Percentiles rank a stretch among this genome's conserved stretches.
Conservation (phyloP, 2,888 invertebrate species). For the Hofmannophila pseudospretella region DNA sequence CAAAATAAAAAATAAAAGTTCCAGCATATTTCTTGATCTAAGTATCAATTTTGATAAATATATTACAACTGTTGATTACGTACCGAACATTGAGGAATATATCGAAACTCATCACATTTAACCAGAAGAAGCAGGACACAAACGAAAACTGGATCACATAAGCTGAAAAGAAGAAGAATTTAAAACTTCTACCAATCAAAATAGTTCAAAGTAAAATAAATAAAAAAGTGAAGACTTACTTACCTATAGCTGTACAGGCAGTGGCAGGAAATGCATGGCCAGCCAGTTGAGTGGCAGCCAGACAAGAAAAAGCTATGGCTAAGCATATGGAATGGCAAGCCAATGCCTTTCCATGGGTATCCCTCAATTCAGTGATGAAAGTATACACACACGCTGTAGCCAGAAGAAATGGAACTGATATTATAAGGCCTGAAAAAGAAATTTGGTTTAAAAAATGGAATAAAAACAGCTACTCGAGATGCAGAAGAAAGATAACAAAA, state of each 20-base stretch:
- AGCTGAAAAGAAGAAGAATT: slow-evolving; percentile 66
- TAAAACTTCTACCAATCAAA: not conserved
- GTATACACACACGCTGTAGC: slow-evolving; percentile 68
- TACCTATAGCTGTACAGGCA: slow-evolving; percentile 70
- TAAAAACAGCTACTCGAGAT: too few relatives aligned
- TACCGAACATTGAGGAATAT: slow-evolving; percentile 79
- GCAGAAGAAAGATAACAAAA: too few relatives aligned
- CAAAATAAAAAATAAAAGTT: too few relatives aligned
- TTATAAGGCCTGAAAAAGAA: slow-evolving; percentile 57
- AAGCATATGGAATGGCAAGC: slow-evolving; percentile 76
- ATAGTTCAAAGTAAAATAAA: not conserved
- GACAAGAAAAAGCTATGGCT: slow-evolving; percentile 71
- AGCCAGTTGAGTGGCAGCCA: slow-evolving; percentile 75
- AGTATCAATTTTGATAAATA: too few relatives aligned
- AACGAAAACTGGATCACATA: slow-evolving; percentile 82
- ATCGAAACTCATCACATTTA: slow-evolving; percentile 83
- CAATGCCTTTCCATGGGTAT: slow-evolving; percentile 76
- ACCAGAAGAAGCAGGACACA: slow-evolving; percentile 82
- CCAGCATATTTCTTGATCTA: too few relatives aligned
- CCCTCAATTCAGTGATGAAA: slow-evolving; percentile 71
- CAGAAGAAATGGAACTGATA: slow-evolving; percentile 73
- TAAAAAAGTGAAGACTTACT: slow-evolving; percentile 13
- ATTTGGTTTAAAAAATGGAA: slow-evolving; percentile 1
- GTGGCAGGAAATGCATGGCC: slow-evolving; percentile 63
- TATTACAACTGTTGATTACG: too few relatives aligned